Evolutionary conservation across 2,888 invertebrate genomes (phyloP), one percentile per base, ranked within the genome.

Genomic region (Luperina testacea): DNA sequence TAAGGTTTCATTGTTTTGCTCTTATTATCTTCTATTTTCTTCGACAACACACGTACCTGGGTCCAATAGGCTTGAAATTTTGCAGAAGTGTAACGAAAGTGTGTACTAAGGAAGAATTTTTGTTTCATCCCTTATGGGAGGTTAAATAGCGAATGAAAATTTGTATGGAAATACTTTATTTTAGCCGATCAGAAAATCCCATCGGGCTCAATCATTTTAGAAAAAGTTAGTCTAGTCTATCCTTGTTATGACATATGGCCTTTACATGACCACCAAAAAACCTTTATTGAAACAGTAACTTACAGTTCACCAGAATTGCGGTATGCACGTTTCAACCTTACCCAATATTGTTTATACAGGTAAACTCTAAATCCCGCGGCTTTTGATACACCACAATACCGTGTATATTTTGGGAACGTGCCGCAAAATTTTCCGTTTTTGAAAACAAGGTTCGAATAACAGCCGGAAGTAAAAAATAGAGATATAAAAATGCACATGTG

Each of bases 281-380:
- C n/a, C 53, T 45, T 17, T 32, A 45, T 45, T 45, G 20, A 63
- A 78, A 57, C n/a, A 64, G 24, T 53, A 57, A 68, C 24, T 57
- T 24, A 24, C 24, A 48, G 27, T 71, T 59, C 42, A 78, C 17
- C 38, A 48, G 17, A 64, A 65, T 27, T 65, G 27, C 17, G 64
- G 20, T 65, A 27, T 20, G 15, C 5, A 51, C 64, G 57, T 42
- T 68, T 53, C 9, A 38, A 65, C 13, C 42, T 42, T 20, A 51
- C 32, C 51, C 65, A 38, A 71, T 78, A 59, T 78, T 59, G 42
- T 65, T 42, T 64, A 42, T 20, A 59, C 51, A 42, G 72, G 51
- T 79, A 9, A 51, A 7, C 27, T 59, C 24, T 42, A 42, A 65
- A 59, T 59, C 65, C 65, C 15, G 71, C 24, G 59, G 65, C 42